phyloP scores from a whole-genome alignment of 2,797 vertebrate species.

The Denticeps clupeoides region DNA sequence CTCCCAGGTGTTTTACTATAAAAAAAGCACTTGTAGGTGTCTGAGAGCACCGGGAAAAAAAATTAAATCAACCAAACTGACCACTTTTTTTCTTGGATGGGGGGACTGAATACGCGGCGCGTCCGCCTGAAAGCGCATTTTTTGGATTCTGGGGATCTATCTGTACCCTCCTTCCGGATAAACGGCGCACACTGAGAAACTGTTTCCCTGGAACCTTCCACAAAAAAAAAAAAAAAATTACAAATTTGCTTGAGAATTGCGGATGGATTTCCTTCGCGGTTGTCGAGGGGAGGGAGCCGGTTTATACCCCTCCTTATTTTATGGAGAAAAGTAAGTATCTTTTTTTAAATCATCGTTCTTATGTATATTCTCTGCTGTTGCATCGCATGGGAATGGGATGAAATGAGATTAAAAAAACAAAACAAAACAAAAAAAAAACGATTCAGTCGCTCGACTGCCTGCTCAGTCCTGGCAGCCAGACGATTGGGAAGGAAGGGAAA shows the following conservation, averaged over 20 bases:
- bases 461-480: too few species aligned
- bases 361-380: too few species aligned
- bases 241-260: constrained; percentile 72
- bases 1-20: too few species aligned
- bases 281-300: constrained; percentile 39
- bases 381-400: too few species aligned
- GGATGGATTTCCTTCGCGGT: constrained; percentile 66
- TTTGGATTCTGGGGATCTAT: constrained; percentile 34
- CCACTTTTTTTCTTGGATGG: constrained; percentile 12
- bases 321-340: constrained; percentile 54
- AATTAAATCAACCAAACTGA: too few species aligned
- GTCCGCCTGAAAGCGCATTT: constrained; percentile 1
- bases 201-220: constrained; percentile 57
- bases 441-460: too few species aligned
- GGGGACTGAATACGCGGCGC: constrained; percentile 2
- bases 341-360: not conserved
- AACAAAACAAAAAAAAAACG: too few species aligned
- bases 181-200: constrained; percentile 43
- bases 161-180: constrained; percentile 27
- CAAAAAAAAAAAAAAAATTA: too few species aligned
- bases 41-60: constrained; percentile 10
- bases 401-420: too few species aligned
- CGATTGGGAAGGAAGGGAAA: too few species aligned
- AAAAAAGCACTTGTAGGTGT: constrained; percentile 9
- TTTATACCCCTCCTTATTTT: constrained; percentile 33